Evolutionary conservation across 2,113 vertebrate species (phyloP).

Genomic region (Colius striatus): DNA sequence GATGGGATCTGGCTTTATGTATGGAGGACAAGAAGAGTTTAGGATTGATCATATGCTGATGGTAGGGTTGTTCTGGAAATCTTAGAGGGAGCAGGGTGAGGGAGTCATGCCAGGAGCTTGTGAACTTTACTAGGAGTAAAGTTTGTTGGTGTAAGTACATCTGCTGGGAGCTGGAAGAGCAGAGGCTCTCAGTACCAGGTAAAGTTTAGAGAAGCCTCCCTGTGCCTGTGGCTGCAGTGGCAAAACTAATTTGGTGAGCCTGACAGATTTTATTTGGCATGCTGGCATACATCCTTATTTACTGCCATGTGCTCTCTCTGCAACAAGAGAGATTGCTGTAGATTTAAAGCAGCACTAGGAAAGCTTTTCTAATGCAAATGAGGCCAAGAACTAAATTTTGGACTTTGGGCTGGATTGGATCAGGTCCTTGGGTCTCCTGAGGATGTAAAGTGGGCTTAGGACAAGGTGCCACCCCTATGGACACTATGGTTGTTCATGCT

Average conservation of each 20-base stretch:
- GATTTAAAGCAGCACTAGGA: neutral
- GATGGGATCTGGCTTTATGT: neutral
- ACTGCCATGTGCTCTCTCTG: neutral
- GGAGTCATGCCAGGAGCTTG: rapidly evolving
- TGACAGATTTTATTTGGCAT: neutral
- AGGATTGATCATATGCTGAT: neutral
- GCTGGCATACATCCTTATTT: neutral
- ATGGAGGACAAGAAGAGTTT: neutral
- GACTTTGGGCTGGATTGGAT: neutral
- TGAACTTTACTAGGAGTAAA: neutral
- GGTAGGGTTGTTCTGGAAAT: neutral
- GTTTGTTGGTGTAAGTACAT: neutral
- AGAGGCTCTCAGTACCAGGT: neutral
- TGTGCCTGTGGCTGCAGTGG: neutral
- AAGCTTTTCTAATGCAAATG: neutral
- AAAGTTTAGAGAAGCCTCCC: neutral
- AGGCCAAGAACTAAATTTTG: neutral
- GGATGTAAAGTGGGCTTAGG: neutral
- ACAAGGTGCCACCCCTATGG: neutral
- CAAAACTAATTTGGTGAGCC: neutral
- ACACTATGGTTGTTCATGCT: neutral
- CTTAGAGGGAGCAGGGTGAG: neutral
- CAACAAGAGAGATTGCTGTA: neutral
- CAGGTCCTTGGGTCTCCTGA: neutral
- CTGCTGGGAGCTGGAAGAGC: neutral